phyloP scores from a whole-genome alignment of 2,888 invertebrate genomes.

The Dolichomitus sp. region DNA sequence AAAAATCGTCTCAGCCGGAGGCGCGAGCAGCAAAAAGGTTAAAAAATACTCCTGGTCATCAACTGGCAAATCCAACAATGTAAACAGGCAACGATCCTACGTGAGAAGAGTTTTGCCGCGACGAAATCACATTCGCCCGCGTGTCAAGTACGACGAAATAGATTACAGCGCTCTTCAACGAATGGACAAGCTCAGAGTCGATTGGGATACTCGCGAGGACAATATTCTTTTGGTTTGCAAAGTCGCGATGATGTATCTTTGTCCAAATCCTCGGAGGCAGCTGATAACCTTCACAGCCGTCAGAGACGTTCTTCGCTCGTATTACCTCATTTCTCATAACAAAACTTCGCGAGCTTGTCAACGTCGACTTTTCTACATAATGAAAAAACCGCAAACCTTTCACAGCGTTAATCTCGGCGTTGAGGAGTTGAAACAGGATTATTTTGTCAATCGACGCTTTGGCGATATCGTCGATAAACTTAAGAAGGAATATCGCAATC shows the following conservation, averaged over 20 bases:
- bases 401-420: constrained; percentile 89
- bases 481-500: constrained; percentile 75
- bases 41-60: constrained; percentile 61
- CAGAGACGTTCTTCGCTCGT: constrained; percentile 88
- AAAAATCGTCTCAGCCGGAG: background rate
- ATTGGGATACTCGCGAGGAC: constrained; percentile 91
- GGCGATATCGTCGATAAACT: constrained; percentile 84
- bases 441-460: constrained; percentile 86
- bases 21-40: background rate
- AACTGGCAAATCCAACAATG: constrained; percentile 30
- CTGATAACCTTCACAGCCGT: constrained; percentile 86
- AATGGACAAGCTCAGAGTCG: constrained; percentile 89
- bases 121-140: constrained; percentile 69
- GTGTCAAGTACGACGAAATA: constrained; percentile 88
- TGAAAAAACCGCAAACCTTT: constrained; percentile 88
- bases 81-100: constrained; percentile 74
- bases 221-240: constrained; percentile 90
- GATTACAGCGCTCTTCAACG: constrained; percentile 89
- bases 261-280: constrained; percentile 84
- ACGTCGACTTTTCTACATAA: constrained; percentile 89
- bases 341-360: constrained; percentile 91
- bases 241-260: constrained; percentile 88
- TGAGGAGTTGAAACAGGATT: constrained; percentile 89
- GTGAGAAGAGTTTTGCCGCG: constrained; percentile 80
- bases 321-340: constrained; percentile 87